Conservation (phyloP, 2,888 invertebrate genomes). For the Polylopha cassiicola region DNA sequence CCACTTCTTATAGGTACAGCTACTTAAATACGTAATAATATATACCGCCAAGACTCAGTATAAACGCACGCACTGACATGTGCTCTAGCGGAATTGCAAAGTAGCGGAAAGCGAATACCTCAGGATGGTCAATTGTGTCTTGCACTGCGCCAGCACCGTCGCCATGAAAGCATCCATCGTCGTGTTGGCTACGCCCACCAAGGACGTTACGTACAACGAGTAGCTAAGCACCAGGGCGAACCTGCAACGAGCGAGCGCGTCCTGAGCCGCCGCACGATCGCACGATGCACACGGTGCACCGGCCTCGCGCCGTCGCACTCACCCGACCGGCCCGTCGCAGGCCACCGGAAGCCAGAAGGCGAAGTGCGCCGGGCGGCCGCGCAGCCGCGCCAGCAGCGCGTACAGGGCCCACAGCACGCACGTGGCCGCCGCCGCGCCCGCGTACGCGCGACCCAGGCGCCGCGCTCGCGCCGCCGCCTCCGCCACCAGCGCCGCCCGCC, state of each 20-base stretch:
- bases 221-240: conserved; percentile 50
- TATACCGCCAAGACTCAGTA: not conserved
- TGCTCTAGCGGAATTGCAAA: too few relatives aligned
- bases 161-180: conserved; percentile 69
- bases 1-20: too few relatives aligned
- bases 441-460: conserved; percentile 14
- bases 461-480: conserved; percentile 29
- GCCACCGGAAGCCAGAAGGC: conserved; percentile 28
- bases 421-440: conserved; percentile 31
- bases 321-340: conserved; percentile 29
- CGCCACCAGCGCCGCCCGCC: not conserved
- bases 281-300: not conserved
- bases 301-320: conserved; percentile 2
- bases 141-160: conserved; percentile 56
- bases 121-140: conserved; percentile 54
- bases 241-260: conserved; percentile 33
- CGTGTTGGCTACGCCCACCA: conserved; percentile 67
- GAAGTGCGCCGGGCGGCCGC: conserved; percentile 23
- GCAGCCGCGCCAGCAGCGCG: conserved; percentile 24
- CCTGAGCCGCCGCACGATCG: conserved; percentile 14
- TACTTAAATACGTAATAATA: not conserved
- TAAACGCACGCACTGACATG: not conserved
- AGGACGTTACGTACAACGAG: conserved; percentile 60
- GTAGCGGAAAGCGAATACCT: conserved; percentile 41
- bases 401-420: conserved; percentile 31